Percentiles rank a stretch among this genome's conserved stretches.
phyloP scores from a whole-genome alignment of 1,140 invertebrate species.

The Arctopsyche grandis region DNA sequence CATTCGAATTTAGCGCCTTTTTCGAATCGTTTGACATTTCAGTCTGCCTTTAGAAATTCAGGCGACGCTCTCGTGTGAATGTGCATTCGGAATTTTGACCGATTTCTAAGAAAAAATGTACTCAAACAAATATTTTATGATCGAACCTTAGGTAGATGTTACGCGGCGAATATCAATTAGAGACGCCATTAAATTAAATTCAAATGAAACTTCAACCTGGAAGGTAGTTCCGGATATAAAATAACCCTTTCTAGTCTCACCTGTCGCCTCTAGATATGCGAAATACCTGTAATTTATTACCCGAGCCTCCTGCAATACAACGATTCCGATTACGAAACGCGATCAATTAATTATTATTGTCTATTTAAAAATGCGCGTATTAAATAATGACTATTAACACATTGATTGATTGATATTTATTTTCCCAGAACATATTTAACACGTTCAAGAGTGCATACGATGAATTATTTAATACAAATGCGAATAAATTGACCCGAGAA shows the following conservation, averaged over 20 bases:
- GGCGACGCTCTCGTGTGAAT: not conserved
- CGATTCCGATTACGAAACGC: not conserved
- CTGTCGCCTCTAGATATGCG: no score
- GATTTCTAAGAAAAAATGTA: not conserved
- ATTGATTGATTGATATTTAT: not conserved
- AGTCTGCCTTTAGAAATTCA: not conserved
- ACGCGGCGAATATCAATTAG: constrained; percentile 34
- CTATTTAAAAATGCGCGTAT: no score
- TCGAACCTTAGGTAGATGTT: not conserved
- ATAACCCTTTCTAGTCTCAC: no score
- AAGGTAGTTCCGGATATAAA: no score
- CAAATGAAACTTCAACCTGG: no score
- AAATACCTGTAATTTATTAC: no score
- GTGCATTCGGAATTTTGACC: constrained; percentile 9
- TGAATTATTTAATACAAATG: no score
- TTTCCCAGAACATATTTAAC: no score
- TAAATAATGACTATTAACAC: not conserved
- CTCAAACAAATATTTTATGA: constrained; percentile 29
- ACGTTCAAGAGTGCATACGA: no score
- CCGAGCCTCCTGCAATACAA: no score
- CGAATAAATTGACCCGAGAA: not conserved
- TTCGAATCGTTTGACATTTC: not conserved
- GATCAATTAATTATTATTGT: no score
- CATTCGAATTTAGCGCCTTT: no score
- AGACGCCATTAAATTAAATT: constrained; percentile 15